phyloP scores from a whole-genome alignment of 2,888 invertebrate species.

The Teleogryllus oceanicus region DNA sequence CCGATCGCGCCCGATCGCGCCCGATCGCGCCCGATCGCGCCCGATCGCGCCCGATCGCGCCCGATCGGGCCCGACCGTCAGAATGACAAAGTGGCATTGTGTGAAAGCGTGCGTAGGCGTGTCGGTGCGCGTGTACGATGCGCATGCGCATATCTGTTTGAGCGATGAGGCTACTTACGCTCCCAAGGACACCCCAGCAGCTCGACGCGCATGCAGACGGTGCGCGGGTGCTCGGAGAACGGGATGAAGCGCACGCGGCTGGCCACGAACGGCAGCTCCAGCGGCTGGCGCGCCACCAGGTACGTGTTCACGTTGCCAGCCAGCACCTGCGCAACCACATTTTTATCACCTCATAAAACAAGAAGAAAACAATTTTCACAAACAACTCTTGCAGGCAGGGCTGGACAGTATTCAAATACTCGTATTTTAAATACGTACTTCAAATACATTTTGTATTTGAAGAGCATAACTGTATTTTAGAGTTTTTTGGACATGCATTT shows the following conservation, averaged over 20 bases:
- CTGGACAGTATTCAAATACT: too few species aligned
- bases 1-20: too few species aligned
- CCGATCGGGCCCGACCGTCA: too few species aligned
- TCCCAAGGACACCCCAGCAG: conserved; percentile 80
- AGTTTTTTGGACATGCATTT: too few species aligned
- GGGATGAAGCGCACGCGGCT: conserved; percentile 84
- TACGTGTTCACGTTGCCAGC: conserved; percentile 76
- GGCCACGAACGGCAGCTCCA: conserved; percentile 82
- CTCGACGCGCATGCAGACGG: conserved; percentile 90
- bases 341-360: too few species aligned
- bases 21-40: too few species aligned
- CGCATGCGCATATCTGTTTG: not conserved
- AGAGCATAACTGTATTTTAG: too few species aligned
- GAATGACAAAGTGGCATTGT: not conserved
- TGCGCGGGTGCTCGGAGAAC: conserved; percentile 77
- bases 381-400: too few species aligned
- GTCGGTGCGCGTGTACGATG: not conserved
- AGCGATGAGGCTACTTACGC: conserved; percentile 55
- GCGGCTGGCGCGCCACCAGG: conserved; percentile 63
- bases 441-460: too few species aligned
- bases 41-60: too few species aligned
- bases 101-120: not conserved
- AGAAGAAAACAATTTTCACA: too few species aligned
- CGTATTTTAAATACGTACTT: too few species aligned
- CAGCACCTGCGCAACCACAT: conserved; percentile 58